Base-by-base conservation (phyloP, 2,113 vertebrate genomes). In the Scartelaos histophorus region DNA sequence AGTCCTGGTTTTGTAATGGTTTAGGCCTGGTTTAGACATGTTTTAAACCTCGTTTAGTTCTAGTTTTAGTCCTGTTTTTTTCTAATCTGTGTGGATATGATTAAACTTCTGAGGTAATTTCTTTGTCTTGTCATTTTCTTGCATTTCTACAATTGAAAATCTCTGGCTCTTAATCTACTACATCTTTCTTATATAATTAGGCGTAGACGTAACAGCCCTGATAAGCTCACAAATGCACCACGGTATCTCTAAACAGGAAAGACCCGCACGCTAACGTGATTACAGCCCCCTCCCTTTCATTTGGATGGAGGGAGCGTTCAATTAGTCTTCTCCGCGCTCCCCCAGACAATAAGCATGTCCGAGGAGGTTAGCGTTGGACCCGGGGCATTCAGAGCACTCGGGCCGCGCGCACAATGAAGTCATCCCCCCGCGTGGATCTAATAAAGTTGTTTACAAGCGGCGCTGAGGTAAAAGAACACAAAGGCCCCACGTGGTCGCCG, bases 241-340 rank as follows among this genome's bases (percentile, higher is more conserved):
- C 46, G n/a, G 22, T 24, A 60, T 64, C 56, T 13, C 1, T 5
- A 16, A 16, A 65, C 25, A 71, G 62, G 29, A 70, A 69, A 35
- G 13, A 24, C 68, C 45, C 22, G 9, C 7, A 0, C 29, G 1
- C 17, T 17, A 45, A 76, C 72, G 21, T 24, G 70, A 80, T 82
- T 43, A 76, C 9, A 7, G 17, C 10, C 83, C 87, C 88, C 88
- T 85, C 85, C 83, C 49, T 17, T 16, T 46, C 5, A 3, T 21
- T 51, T 35, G 10, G 46, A 43, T 0, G 82, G 93, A 90, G 77
- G 81, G 92, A 89, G 82, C 87, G 88, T 93, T 93, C 93, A 92
- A 89, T 94, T 92, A 92, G 71, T 69, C 75, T 70, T 61, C 45
- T 54, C 85, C 83, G 80, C 0, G 79, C 29, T 72, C 66, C 75